Percentiles rank a stretch among this genome's conserved stretches.
phyloP scores from a whole-genome alignment of 2,113 vertebrate species.

The Engraulis encrasicolus region DNA sequence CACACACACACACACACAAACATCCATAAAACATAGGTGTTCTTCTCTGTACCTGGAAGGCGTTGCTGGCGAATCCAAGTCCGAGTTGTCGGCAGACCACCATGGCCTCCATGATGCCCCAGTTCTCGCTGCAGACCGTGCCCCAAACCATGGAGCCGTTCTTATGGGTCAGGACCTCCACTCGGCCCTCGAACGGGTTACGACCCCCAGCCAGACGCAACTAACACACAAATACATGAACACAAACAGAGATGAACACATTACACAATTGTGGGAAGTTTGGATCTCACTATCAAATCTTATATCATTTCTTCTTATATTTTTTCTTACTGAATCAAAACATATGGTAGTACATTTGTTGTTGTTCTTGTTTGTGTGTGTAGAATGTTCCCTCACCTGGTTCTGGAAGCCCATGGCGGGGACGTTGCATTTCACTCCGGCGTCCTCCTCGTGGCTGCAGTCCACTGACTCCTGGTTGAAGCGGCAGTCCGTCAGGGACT shows the following conservation, averaged over 20 bases:
- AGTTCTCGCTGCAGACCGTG: constrained; percentile 87
- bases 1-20: constrained; percentile 2
- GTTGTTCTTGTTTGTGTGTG: neutral
- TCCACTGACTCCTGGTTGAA: constrained; percentile 83
- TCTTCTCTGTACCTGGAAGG: constrained; percentile 83
- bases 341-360: too few species aligned
- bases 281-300: too few species aligned
- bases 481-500: constrained; percentile 89
- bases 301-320: too few species aligned
- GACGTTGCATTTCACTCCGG: constrained; percentile 86
- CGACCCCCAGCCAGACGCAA: constrained; percentile 87
- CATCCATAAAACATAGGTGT: too few species aligned
- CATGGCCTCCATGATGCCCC: constrained; percentile 93
- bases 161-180: constrained; percentile 85
- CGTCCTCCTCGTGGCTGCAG: constrained; percentile 94
- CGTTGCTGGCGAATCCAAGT: constrained; percentile 88
- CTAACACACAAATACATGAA: neutral
- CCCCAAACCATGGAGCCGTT: constrained; percentile 90
- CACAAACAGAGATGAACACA: too few species aligned
- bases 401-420: constrained; percentile 93
- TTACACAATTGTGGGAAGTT: too few species aligned
- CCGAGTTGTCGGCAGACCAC: constrained; percentile 94
- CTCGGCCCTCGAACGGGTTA: constrained; percentile 86
- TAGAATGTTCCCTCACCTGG: constrained; percentile 83
- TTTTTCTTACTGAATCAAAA: too few species aligned